Conservation (phyloP, 2,113 vertebrate species). For the zebrafish (Danio rerio) region DNA sequence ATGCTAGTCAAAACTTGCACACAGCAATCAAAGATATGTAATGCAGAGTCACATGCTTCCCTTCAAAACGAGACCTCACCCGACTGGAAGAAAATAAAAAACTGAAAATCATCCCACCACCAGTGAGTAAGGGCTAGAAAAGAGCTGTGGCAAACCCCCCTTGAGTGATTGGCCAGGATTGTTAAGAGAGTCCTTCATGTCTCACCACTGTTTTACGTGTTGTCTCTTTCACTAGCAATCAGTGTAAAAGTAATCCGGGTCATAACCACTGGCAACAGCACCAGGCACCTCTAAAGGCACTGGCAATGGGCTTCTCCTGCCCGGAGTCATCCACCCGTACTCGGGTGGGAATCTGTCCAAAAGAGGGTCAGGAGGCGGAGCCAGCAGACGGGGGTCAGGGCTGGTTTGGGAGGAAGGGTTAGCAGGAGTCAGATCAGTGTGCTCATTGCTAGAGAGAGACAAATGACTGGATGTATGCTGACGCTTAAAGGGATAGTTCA, state of each 20-base stretch:
- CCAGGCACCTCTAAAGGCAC: constrained; percentile 70
- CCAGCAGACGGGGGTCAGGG: constrained; percentile 57
- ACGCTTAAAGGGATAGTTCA: constrained; percentile 3
- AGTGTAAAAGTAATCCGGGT: constrained; percentile 65
- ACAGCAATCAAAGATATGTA: constrained; percentile 43
- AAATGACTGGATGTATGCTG: not conserved
- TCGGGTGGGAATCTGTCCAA: constrained; percentile 70
- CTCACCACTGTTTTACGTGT: constrained; percentile 72
- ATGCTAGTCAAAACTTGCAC: constrained; percentile 34
- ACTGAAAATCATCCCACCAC: constrained; percentile 55
- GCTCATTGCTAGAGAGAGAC: not conserved
- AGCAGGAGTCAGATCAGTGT: constrained; percentile 52
- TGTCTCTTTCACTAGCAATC: constrained; percentile 62
- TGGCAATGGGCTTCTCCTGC: constrained; percentile 67
- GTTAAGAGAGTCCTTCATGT: constrained; percentile 60
- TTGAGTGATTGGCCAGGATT: constrained; percentile 56
- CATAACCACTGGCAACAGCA: constrained; percentile 68
- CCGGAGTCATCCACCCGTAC: constrained; percentile 64
- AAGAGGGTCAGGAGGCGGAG: constrained; percentile 65
- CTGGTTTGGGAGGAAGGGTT: constrained; percentile 54
- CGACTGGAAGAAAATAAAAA: constrained; percentile 10
- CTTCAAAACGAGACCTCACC: constrained; percentile 45
- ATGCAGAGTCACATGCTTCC: constrained; percentile 32
- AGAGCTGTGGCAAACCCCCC: constrained; percentile 19
- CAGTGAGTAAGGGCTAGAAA: constrained; percentile 46